A percentile compares a stretch with the other conserved stretches of the same genome.
Evolutionary conservation across 2,797 vertebrate genomes (phyloP).

Genomic region (Cossypha caffra): DNA sequence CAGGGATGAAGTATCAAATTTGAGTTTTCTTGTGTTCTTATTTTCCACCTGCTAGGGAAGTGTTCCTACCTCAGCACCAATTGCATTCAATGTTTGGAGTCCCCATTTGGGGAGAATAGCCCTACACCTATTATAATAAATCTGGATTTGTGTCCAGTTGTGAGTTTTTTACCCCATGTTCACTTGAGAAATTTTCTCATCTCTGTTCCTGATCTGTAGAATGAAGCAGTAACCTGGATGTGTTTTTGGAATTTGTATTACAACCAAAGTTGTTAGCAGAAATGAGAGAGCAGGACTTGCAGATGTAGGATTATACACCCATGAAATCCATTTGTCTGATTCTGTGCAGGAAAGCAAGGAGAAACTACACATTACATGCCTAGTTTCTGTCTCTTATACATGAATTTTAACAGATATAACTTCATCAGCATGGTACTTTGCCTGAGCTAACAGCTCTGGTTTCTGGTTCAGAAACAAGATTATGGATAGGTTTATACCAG

Average conservation of each 20-base stretch:
- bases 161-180: not conserved
- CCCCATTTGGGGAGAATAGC: not conserved
- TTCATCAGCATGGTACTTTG: not conserved
- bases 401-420: not conserved
- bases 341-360: not conserved
- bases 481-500: not conserved
- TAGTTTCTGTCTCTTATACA: not conserved
- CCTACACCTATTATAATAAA: rapidly evolving
- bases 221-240: not conserved
- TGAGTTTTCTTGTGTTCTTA: not conserved
- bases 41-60: not conserved
- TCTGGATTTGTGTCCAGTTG: not conserved
- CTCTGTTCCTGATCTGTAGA: not conserved
- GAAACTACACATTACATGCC: not conserved
- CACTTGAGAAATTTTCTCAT: not conserved
- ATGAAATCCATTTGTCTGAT: not conserved
- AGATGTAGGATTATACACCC: rapidly evolving
- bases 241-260: not conserved
- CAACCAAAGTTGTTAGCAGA: not conserved
- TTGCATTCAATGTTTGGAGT: not conserved
- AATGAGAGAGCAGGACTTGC: not conserved
- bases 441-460: not conserved
- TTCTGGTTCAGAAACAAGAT: not conserved
- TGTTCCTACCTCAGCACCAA: not conserved
- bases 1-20: not conserved